Evolutionary conservation across 30 jellyfish, hydroid and myxozoan genomes (phyloP).

Genomic region (Aurelia aurita): DNA sequence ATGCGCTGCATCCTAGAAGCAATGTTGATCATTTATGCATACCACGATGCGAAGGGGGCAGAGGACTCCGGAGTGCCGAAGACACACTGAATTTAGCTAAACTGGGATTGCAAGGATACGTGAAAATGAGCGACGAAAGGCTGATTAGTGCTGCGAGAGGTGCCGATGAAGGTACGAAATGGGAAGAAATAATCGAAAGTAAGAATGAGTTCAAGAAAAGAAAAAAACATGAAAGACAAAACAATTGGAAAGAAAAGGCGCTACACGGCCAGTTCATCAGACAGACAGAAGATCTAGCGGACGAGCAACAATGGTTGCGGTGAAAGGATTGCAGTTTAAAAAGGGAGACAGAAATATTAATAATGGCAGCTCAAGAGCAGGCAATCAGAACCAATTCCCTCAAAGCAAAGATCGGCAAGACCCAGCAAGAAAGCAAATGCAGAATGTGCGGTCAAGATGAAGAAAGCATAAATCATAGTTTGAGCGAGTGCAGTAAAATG

Average conservation of each 20-base stretch:
- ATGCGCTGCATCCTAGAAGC: too few species aligned
- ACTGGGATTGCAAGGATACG: background rate
- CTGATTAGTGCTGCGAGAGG: background rate
- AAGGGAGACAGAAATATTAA: background rate
- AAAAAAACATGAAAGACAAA: background rate
- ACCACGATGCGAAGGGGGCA: slow-evolving; percentile 3
- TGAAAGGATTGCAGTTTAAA: background rate
- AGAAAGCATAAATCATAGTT: background rate
- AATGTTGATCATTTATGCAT: background rate
- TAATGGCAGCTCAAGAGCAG: slow-evolving; percentile 1
- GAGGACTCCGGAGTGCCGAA: slow-evolving; percentile 3
- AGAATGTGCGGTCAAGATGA: too few species aligned
- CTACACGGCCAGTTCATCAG: background rate
- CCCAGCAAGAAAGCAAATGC: too few species aligned
- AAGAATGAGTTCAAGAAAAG: background rate
- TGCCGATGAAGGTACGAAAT: background rate
- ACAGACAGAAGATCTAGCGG: slow-evolving; percentile 11
- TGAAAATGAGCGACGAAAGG: too few species aligned
- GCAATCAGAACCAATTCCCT: background rate
- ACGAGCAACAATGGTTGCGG: too few species aligned
- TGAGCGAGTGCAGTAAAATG: too few species aligned
- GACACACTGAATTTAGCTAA: background rate
- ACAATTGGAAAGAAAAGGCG: background rate
- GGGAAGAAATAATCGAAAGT: too few species aligned
- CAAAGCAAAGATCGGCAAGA: background rate